Evolutionary conservation across 2,888 invertebrate species (phyloP).

Genomic region (Sceliomorpha sp.): DNA sequence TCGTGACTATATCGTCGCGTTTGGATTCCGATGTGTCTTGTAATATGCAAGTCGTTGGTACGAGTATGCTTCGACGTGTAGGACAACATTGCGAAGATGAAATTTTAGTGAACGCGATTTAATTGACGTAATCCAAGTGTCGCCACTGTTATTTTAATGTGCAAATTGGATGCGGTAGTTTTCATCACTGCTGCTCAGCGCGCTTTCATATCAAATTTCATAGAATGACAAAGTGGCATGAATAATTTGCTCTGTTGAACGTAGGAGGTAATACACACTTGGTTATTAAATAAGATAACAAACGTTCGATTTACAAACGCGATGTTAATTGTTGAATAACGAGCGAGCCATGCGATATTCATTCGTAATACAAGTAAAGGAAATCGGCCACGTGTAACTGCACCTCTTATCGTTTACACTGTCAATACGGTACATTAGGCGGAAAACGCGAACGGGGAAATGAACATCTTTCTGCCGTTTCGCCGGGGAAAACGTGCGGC

Average conservation of each 20-base stretch:
- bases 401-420: conserved; percentile 37
- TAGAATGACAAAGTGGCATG: conserved; percentile 10
- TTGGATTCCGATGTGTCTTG: conserved; percentile 5
- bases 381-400: conserved; percentile 66
- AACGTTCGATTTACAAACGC: conserved; percentile 64
- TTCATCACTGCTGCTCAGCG: conserved; percentile 13
- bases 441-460: conserved; percentile 10
- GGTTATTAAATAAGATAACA: too few relatives aligned
- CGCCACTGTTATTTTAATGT: conserved; percentile 15
- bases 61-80: neutral
- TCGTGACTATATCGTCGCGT: conserved; percentile 10
- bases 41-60: conserved; percentile 1
- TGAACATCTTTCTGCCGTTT: conserved; percentile 14
- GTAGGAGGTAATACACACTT: neutral
- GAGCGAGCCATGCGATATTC: conserved; percentile 58
- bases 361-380: too few relatives aligned
- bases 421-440: conserved; percentile 15
- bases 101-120: conserved; percentile 6
- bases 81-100: neutral
- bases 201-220: conserved; percentile 15
- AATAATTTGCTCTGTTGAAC: conserved; percentile 13
- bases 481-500: conserved; percentile 9
- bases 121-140: conserved; percentile 19
- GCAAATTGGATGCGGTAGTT: conserved; percentile 18
- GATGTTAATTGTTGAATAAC: conserved; percentile 72